phyloP scores from a whole-genome alignment of 2,888 invertebrate genomes.

The Hermodice carunculata region DNA sequence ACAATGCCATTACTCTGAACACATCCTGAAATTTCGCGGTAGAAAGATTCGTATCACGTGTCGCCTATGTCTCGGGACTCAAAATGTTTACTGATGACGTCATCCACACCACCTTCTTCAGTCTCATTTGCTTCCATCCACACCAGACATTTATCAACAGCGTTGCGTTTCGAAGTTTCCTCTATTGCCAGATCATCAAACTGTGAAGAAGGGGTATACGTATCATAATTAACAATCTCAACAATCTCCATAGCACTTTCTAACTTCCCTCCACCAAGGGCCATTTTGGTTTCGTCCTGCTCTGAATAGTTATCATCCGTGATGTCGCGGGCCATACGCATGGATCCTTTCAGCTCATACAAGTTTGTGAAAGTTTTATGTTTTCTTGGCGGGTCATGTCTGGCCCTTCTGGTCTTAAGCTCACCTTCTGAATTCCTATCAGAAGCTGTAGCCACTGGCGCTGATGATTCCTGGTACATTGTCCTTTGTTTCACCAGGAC shows the following conservation, averaged over 20 bases:
- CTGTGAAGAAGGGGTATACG: neutral
- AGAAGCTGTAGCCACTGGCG: neutral
- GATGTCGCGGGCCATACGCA: conserved; percentile 40
- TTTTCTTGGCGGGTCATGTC: neutral
- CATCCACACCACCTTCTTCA: too few species aligned
- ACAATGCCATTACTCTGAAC: too few species aligned
- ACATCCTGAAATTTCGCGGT: too few species aligned
- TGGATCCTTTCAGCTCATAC: conserved; percentile 24
- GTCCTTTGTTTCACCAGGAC: neutral
- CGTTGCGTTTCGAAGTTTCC: conserved; percentile 41
- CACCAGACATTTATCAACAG: conserved; percentile 49
- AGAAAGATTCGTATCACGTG: too few species aligned
- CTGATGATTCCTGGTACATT: neutral
- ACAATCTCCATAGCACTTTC: conserved; percentile 41
- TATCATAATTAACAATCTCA: conserved; percentile 39
- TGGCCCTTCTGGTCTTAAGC: too few species aligned
- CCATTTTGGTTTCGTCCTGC: conserved; percentile 16
- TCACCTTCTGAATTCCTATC: too few species aligned
- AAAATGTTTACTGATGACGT: too few species aligned
- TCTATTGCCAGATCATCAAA: conserved; percentile 43
- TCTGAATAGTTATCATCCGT: conserved; percentile 31
- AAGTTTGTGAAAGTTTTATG: conserved; percentile 31
- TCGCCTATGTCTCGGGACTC: too few species aligned
- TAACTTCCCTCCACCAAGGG: conserved; percentile 38
- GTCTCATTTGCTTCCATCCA: conserved; percentile 55